Base-by-base conservation (phyloP, 2,888 invertebrate genomes). In the Loripinus fragilis region DNA sequence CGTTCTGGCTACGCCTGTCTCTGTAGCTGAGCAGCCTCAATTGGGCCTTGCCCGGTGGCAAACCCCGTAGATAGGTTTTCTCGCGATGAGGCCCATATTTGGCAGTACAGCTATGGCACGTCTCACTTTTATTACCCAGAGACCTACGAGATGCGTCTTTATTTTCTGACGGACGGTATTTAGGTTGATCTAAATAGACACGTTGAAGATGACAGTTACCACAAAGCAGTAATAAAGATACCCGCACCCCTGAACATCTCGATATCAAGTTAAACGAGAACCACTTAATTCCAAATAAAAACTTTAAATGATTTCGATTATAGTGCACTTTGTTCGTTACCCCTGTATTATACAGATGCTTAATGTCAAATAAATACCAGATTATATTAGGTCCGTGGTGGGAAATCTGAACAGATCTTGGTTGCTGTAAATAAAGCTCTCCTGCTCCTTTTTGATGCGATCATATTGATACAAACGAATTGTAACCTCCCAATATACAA, bases 241-340 rank as follows among this genome's bases (percentile, higher is more conserved):
- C 23, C 25, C 12, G 23, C 52, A 52, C n/a, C n/a, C 7, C 25
- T 25, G 25, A 52, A 52, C 52, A 52, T 23, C 25, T 52, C 25
- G 25, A 52, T 52, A 52, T 52, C 23, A 52, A 52, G 52, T 52
- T 52, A 52, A 52, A 52, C 25, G 52, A 8, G 52, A 52, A 25
- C 52, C 52, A 52, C 52, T 52, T 52, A 52, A 52, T 52, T 52
- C 52, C n/a, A 8, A 52, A 52, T 52, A 52, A 52, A 52, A 48
- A 52, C 52, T n/a, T 25, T 52, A 52, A 52, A 20, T 15, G 52
- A 20, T 52, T 52, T 52, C 52, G 52, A 52, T 52, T 52, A 52
- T 25, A 52, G 23, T 25, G 25, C 25, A 23, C 25, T 25, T 3
- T 52, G 52, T 12, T 17, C 23, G 52, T 25, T 25, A 52, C 23